phyloP scores from a whole-genome alignment of 2,888 invertebrate species.

The Odontocolon sp. region DNA sequence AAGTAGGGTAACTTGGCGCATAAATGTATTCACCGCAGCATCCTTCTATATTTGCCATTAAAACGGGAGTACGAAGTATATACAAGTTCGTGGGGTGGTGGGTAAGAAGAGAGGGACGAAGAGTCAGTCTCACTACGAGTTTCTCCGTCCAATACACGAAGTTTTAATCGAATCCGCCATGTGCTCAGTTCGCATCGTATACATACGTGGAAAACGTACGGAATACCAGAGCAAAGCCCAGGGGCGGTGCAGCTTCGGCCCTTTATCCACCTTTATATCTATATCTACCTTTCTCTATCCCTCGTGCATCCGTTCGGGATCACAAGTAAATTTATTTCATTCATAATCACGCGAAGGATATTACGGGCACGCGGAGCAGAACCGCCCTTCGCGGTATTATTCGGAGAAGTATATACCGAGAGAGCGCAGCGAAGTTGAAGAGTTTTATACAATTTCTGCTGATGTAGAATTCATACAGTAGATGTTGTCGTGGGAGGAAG shows the following conservation, averaged over 20 bases:
- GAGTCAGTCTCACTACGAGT: constrained; percentile 13
- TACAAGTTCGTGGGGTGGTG: background rate
- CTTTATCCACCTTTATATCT: background rate
- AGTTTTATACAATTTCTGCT: too few species aligned
- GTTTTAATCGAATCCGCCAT: constrained; percentile 64
- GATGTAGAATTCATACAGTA: too few species aligned
- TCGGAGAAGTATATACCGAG: background rate
- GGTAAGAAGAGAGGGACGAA: too few species aligned
- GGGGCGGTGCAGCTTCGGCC: background rate
- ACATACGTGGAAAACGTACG: constrained; percentile 19
- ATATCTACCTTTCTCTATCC: too few species aligned
- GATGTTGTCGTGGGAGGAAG: too few species aligned
- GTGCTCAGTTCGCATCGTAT: constrained; percentile 59
- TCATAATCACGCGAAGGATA: constrained; percentile 44
- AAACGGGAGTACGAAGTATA: constrained; percentile 15
- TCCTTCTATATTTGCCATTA: background rate
- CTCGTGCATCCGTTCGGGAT: background rate
- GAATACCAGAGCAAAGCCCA: constrained; percentile 11
- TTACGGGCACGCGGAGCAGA: constrained; percentile 15
- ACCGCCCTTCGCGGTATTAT: background rate
- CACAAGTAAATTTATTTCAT: constrained; percentile 28
- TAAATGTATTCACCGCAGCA: constrained; percentile 12
- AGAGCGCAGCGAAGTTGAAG: too few species aligned
- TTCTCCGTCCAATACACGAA: constrained; percentile 50
- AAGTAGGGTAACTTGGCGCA: too few species aligned